Percentiles rank a stretch among this genome's conserved stretches.
Evolutionary conservation across 2,113 vertebrate genomes (phyloP).

Genomic region (Arizona elegans): DNA sequence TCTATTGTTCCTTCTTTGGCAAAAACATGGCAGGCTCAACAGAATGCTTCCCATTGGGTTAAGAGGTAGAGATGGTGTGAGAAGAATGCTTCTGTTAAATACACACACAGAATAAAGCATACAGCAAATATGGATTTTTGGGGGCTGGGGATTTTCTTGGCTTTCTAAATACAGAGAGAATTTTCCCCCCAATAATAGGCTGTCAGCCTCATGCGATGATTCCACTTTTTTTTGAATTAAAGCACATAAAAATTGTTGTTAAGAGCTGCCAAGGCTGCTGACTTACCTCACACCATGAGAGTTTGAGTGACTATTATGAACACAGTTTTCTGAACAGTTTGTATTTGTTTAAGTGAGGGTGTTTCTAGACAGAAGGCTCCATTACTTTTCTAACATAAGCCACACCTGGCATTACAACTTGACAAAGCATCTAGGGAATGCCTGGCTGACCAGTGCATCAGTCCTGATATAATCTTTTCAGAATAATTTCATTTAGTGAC

Average conservation of each 20-base stretch:
- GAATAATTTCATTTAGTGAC: not conserved
- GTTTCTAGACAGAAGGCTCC: not conserved
- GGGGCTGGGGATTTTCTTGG: not conserved
- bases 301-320: not conserved
- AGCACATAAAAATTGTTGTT: not conserved
- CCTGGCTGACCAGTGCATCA: not conserved
- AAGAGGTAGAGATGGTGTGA: not conserved
- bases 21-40: not conserved
- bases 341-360: not conserved
- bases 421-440: not conserved
- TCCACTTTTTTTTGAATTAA: conserved; percentile 7
- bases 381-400: not conserved
- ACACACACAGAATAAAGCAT: not conserved
- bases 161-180: not conserved
- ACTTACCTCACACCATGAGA: conserved; percentile 5
- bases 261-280: not conserved
- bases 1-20: not conserved
- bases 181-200: not conserved
- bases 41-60: not conserved
- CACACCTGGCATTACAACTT: not conserved
- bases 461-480: not conserved
- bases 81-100: not conserved
- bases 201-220: not conserved
- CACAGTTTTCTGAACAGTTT: not conserved
- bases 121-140: not conserved